Conservation (phyloP, 2,888 invertebrate species). For the Ichneumoninae sp. region DNA sequence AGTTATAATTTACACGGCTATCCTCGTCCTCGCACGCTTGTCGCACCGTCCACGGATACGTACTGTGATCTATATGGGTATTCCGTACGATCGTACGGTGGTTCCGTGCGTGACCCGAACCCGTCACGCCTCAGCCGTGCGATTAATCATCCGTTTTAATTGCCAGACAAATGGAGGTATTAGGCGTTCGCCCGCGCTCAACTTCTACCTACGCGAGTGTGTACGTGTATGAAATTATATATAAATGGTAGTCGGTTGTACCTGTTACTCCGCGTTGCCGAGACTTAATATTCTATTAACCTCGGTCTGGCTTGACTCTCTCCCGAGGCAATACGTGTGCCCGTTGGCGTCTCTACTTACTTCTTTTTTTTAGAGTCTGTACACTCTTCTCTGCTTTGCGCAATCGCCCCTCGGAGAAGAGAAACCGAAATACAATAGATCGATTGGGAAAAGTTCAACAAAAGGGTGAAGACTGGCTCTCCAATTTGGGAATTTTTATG, state of each 20-base stretch:
- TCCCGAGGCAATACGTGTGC: conserved; percentile 10
- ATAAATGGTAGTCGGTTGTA: conserved; percentile 47
- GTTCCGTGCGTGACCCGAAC: conserved; percentile 66
- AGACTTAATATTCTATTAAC: conserved; percentile 75
- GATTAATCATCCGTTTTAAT: conserved; percentile 80
- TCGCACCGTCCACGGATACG: background rate
- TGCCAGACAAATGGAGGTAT: conserved; percentile 79
- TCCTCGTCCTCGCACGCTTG: background rate
- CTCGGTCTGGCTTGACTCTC: conserved; percentile 1
- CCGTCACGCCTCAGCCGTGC: conserved; percentile 68
- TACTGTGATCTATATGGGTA: background rate
- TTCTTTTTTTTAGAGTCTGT: conserved; percentile 10
- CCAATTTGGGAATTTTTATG: background rate
- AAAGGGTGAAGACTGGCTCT: background rate
- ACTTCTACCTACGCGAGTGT: conserved; percentile 7
- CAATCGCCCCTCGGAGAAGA: conserved; percentile 22
- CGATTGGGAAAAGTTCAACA: background rate
- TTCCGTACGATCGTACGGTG: background rate
- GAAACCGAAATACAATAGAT: conserved; percentile 13
- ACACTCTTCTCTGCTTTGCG: conserved; percentile 6
- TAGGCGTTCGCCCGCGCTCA: conserved; percentile 64
- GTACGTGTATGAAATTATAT: conserved; percentile 32
- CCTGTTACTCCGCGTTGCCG: conserved; percentile 21
- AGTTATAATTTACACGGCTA: conserved; percentile 4
- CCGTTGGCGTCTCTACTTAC: conserved; percentile 43